phyloP scores from a whole-genome alignment of 2,888 invertebrate species.

The Drosophila longiperda region DNA sequence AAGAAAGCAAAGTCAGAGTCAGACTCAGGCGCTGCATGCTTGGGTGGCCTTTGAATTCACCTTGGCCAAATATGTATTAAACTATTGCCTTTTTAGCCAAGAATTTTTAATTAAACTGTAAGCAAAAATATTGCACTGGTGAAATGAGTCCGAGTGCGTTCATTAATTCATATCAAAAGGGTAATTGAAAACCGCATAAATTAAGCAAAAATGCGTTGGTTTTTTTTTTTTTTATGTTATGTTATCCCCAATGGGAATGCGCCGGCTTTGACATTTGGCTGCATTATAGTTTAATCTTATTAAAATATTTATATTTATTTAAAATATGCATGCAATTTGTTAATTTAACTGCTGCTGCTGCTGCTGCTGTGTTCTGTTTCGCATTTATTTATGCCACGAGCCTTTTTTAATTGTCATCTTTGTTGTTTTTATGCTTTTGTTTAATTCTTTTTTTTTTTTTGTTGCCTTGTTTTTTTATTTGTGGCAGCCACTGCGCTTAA shows the following conservation, averaged over 20 bases:
- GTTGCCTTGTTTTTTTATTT: slow-evolving; percentile 38
- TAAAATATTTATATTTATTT: slow-evolving; percentile 81
- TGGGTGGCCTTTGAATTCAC: not conserved
- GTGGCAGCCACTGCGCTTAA: slow-evolving; percentile 78
- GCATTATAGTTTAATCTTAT: slow-evolving; percentile 82
- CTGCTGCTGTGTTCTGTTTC: slow-evolving; percentile 74
- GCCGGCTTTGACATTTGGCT: slow-evolving; percentile 75
- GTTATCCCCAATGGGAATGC: slow-evolving; percentile 69
- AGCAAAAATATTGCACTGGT: slow-evolving; percentile 1
- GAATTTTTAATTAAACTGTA: slow-evolving; percentile 66
- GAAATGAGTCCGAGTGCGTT: slow-evolving; percentile 37
- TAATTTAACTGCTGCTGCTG: slow-evolving; percentile 81
- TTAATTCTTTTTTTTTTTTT: slow-evolving; percentile 19
- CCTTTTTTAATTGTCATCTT: slow-evolving; percentile 51
- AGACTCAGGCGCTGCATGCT: slow-evolving; percentile 13
- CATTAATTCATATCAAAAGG: slow-evolving; percentile 79
- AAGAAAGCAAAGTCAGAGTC: slow-evolving; percentile 34
- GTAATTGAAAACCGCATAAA: slow-evolving; percentile 81
- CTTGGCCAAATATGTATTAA: not conserved
- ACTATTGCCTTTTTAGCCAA: slow-evolving; percentile 8
- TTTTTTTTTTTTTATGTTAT: slow-evolving; percentile 39
- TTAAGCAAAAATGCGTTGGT: slow-evolving; percentile 52
- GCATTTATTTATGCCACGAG: slow-evolving; percentile 67
- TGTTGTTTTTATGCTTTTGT: slow-evolving; percentile 27
- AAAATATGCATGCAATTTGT: slow-evolving; percentile 82